Evolutionary conservation across 2,888 invertebrate species (phyloP), one percentile per base, ranked within the genome.

Genomic region (Xanthia icteritia): DNA sequence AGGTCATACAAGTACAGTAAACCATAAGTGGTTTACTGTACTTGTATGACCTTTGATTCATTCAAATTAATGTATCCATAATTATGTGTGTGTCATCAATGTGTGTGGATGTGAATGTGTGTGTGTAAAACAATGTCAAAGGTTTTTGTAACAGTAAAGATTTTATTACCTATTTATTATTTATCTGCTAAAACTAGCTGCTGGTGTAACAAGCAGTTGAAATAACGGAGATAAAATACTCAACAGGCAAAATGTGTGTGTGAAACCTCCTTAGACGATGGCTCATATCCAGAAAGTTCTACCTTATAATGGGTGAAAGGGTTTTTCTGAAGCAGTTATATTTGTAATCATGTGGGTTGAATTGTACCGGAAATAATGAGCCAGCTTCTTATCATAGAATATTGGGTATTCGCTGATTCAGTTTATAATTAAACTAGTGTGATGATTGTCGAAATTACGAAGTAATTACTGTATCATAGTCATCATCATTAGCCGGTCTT

Each of bases 361-460:
- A 8, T 6, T 42, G 5, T 56, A 0, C 5, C 23, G 42, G 31
- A 31, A 56, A n/a, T 72, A 31, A n/a, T 73, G n/a, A 73, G 13
- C 31, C 3, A 45, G 0, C 23, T 23, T 9, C 23, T 27, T 69
- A 42, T 51, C 39, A 54, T 31, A 17, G 0, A 27, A 27, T 4
- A 54, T 31, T 73, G 54, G 72, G 54, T 42, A 42, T 42, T 17
- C 23, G 1, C 5, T 70, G 61, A 45, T n/a, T 56, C 31, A 73
- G 0, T 56, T n/a, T 13, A 42, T 56, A 1, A 23, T 56, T 1
- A n/a, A 72, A 56, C 42, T 51, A 5, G 2, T 13, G 4, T 11
- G 17, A 31, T 36, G 17, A 70, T 67, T 66, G 23, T 70, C 31
- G 5, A 31, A 54, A 54, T 27, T 2, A 48, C n/a, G 31, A 66